Percentiles rank a stretch among this genome's conserved stretches.
phyloP scores from a whole-genome alignment of 2,113 vertebrate genomes.

The Isurus oxyrinchus region DNA sequence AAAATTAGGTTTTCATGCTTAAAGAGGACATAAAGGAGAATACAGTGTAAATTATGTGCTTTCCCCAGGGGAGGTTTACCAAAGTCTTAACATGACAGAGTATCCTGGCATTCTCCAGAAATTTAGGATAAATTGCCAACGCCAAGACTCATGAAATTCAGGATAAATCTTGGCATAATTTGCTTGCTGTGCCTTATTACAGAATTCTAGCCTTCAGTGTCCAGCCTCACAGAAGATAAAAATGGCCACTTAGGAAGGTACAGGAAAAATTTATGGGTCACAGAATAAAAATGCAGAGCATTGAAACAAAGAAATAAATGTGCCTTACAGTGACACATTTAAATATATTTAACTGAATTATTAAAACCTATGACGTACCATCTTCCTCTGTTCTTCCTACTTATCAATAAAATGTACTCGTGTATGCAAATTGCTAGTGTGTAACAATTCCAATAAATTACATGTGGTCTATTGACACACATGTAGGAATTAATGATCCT shows the following conservation, averaged over 20 bases:
- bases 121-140: neutral
- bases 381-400: neutral
- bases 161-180: neutral
- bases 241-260: neutral
- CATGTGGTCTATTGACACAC: neutral
- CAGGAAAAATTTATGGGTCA: neutral
- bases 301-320: constrained; percentile 2
- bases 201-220: neutral
- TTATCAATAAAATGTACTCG: neutral
- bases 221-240: neutral
- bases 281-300: neutral
- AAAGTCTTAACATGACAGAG: neutral
- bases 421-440: neutral
- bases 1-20: neutral
- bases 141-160: neutral
- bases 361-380: neutral
- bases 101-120: neutral
- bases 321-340: neutral
- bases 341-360: constrained; percentile 10
- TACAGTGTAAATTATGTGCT: neutral
- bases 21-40: neutral
- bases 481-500: neutral
- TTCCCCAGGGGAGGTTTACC: neutral
- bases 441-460: constrained; percentile 25
- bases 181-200: neutral